Conservation (phyloP, 1,140 invertebrate species). For the Polypedilum vanderplanki region DNA sequence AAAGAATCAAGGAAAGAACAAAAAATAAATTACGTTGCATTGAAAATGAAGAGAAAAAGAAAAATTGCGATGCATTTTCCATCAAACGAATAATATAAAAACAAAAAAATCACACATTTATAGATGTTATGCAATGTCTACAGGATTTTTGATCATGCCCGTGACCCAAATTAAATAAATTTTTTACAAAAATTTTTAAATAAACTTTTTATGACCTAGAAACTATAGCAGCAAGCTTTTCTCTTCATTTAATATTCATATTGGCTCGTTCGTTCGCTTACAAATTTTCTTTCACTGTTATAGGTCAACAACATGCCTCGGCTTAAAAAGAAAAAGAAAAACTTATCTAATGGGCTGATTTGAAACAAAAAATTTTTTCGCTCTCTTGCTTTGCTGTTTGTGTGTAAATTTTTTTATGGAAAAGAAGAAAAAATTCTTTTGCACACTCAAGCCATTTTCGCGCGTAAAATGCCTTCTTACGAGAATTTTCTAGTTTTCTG, state of each 20-base stretch:
- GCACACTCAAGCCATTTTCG: background rate
- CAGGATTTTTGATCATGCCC: background rate
- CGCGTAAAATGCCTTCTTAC: background rate
- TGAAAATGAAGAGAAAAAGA: slow-evolving; percentile 16
- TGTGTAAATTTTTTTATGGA: background rate
- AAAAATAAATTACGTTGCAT: background rate
- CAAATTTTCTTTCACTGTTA: background rate
- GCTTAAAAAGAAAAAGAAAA: background rate
- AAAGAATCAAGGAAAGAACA: background rate
- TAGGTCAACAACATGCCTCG: background rate
- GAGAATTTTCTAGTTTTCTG: background rate
- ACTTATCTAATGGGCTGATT: background rate
- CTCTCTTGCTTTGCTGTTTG: no score
- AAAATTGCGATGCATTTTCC: slow-evolving; percentile 5
- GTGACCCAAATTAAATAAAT: background rate
- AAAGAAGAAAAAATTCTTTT: slow-evolving; percentile 14
- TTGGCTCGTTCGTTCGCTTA: background rate
- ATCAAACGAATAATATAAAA: background rate
- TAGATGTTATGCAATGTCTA: background rate
- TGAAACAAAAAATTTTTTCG: background rate
- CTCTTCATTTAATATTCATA: background rate
- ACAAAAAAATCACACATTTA: background rate
- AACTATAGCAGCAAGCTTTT: background rate
- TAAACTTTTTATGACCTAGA: background rate
- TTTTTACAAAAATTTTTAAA: background rate